A percentile compares a stretch with the other conserved stretches of the same genome.
These are phyloP conservation scores for Drosophila kohkoa DNA, from an alignment of 1,140 invertebrate genomes.

Conservation along the genomic window DNA sequence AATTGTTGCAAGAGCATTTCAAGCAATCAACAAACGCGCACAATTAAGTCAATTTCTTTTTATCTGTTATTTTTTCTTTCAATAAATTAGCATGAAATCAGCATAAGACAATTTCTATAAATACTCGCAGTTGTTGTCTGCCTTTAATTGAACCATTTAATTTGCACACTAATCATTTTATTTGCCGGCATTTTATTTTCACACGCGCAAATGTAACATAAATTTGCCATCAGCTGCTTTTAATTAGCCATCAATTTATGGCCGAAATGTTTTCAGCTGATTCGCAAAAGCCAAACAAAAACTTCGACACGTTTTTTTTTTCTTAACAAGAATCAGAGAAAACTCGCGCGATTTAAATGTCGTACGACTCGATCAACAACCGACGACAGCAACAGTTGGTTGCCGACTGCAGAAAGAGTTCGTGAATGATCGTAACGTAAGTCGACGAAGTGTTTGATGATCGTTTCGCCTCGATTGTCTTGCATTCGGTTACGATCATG, in stretches of 20 bases:
- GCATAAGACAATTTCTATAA: conserved; percentile 36
- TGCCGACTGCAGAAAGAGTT: conserved; percentile 56
- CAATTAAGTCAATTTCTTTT: conserved; percentile 62
- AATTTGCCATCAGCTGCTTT: conserved; percentile 50
- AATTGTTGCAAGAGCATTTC: conserved; percentile 74
- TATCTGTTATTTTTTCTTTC: conserved; percentile 28
- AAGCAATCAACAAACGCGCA: conserved; percentile 66
- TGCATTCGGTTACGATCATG: conserved; percentile 29
- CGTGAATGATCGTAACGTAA: conserved; percentile 43
- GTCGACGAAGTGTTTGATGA: conserved; percentile 3
- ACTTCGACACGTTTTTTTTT: conserved; percentile 25
- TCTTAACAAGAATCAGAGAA: not conserved
- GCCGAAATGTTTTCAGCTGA: conserved; percentile 41
- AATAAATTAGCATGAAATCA: conserved; percentile 68
- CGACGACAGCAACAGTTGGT: conserved; percentile 76
- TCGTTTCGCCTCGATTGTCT: conserved; percentile 25
- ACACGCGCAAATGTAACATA: conserved; percentile 18
- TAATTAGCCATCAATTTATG: conserved; percentile 49
- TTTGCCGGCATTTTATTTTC: conserved; percentile 23
- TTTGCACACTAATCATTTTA: conserved; percentile 26
- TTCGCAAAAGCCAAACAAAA: conserved; percentile 1
- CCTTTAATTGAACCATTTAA: conserved; percentile 48
- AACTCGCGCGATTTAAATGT: conserved; percentile 3
- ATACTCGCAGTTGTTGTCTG: conserved; percentile 12
- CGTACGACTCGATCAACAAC: conserved; percentile 16